Base-by-base conservation (phyloP, 53 echinoderm and acorn worm genomes). In the Paelopatides confundens region DNA sequence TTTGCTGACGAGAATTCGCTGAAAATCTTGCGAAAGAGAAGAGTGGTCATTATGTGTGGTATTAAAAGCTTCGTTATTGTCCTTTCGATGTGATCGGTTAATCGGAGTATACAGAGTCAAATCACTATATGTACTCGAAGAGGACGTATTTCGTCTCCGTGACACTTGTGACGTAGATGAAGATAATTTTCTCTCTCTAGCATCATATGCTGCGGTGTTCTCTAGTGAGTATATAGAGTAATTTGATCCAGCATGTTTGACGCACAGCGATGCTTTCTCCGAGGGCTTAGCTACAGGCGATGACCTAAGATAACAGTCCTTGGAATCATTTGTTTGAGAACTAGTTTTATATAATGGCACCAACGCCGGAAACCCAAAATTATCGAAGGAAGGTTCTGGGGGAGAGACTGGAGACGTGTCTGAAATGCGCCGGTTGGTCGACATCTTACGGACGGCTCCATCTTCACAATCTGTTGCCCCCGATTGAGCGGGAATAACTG, bases 1-100 rank as follows among this genome's bases (percentile, higher is more conserved):
- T 37, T 93, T 95, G 28, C 92, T 88, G 66, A 90, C 86, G 62
- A 95, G 39, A n/a, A 95, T 82, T 29, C 88, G 85, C 36, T 78
- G 70, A 34, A 95, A 93, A 4, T 93, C 78, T 11, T 86, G 78
- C 21, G 69, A 12, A 8, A 68, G 69, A 21, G 6, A 5, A 23
- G 24, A 5, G 58, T 58, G 0, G 5, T 21, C 58, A 0, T 15
- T 18, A 18, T 68, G 69, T 9, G 51, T 2, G 29, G 4, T 13
- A 6, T 15, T 23, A 15, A 5, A n/a, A 6, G 58, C 18, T n/a
- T 23, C n/a, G 21, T 21, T 58, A 21, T 6, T 21, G n/a, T 58
- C 0, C 2, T 0, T 58, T 58, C 58, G 58, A 5, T 21, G 58
- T 6, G 58, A 58, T 23, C 21, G 58, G n/a, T 58, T 26, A 18